Evolutionary conservation across 37 sponge, comb jelly and placozoan genomes (phyloP).

Genomic region (Tethya wilhelma): DNA sequence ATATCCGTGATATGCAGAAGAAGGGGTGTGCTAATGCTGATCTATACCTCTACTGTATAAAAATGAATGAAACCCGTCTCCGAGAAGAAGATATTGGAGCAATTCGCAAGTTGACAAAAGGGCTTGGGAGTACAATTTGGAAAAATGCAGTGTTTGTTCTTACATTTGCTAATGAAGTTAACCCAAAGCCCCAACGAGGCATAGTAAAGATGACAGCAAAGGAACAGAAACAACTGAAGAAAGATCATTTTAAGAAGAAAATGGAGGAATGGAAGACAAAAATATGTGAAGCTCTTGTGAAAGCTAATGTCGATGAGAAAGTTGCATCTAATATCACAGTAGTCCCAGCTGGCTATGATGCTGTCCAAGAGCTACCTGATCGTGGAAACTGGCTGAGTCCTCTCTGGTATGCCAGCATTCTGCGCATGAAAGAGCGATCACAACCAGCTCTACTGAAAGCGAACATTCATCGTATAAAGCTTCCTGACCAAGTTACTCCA

Average conservation of each 20-base stretch:
- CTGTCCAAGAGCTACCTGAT: background rate
- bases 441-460: conserved; percentile 7
- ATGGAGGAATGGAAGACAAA: background rate
- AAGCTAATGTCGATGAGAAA: background rate
- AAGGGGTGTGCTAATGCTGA: background rate
- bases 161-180: conserved; percentile 26
- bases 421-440: conserved; percentile 7
- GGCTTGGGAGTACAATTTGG: background rate
- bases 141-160: conserved; percentile 2
- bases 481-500: background rate
- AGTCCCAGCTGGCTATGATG: conserved; percentile 7
- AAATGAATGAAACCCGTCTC: conserved; percentile 13
- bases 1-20: background rate
- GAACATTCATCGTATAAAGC: background rate
- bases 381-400: conserved; percentile 10
- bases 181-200: no score
- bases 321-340: background rate
- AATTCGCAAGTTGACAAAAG: background rate
- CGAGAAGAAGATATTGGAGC: background rate
- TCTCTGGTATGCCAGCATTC: conserved; percentile 16
- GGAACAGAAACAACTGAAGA: background rate
- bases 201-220: background rate
- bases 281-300: background rate
- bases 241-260: background rate
- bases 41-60: conserved; percentile 1